Evolutionary conservation across 2,888 invertebrate species (phyloP).

Genomic region (Drosophila subquinaria): DNA sequence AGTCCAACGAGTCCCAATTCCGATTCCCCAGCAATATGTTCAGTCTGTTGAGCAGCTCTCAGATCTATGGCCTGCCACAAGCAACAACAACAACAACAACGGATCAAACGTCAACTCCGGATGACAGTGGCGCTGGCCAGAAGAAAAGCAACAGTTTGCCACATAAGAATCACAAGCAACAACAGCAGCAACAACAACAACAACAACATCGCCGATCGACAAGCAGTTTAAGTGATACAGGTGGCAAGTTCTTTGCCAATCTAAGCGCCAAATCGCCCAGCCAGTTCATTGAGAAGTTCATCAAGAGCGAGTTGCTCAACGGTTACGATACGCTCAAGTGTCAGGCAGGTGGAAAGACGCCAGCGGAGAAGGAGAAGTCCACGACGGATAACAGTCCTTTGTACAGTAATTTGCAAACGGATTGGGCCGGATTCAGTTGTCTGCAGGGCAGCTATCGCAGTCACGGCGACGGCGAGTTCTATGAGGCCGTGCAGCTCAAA

Average conservation of each 20-base stretch:
- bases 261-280: conserved; percentile 79
- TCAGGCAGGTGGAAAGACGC: conserved; percentile 51
- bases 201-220: conserved; percentile 54
- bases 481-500: conserved; percentile 75
- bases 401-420: conserved; percentile 63
- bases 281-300: conserved; percentile 83
- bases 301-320: conserved; percentile 81
- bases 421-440: conserved; percentile 76
- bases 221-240: conserved; percentile 63
- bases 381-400: conserved; percentile 41
- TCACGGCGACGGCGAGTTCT: conserved; percentile 81
- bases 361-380: conserved; percentile 36
- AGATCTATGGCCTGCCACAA: conserved; percentile 83
- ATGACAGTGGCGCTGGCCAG: conserved; percentile 44
- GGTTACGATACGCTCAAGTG: conserved; percentile 80
- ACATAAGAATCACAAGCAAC: conserved; percentile 48
- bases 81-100: conserved; percentile 42
- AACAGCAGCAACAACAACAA: conserved; percentile 31
- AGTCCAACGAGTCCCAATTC: background rate
- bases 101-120: conserved; percentile 39
- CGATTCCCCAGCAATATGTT: conserved; percentile 73
- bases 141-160: conserved; percentile 72
- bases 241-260: conserved; percentile 72
- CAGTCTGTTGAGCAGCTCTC: conserved; percentile 82
- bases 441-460: conserved; percentile 83